A percentile compares a stretch with the other conserved stretches of the same genome.
phyloP scores from a whole-genome alignment of 1,140 invertebrate genomes.

The Stegodyphus mimosarum region DNA sequence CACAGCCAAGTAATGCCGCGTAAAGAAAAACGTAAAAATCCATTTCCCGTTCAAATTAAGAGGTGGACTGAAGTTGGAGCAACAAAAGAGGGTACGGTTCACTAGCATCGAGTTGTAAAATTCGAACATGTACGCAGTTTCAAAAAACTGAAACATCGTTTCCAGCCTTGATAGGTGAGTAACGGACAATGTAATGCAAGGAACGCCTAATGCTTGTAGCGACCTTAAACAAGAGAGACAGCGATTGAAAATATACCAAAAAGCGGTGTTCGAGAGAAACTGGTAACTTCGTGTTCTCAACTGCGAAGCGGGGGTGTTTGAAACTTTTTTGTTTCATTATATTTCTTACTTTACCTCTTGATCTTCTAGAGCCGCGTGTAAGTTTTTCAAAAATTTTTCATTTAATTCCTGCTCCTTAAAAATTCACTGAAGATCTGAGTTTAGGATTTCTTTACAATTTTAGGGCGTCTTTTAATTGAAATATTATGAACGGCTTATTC shows the following conservation, averaged over 20 bases:
- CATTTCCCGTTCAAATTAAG: slow-evolving; percentile 32
- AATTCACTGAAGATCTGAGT: slow-evolving; percentile 8
- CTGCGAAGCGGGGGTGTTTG: slow-evolving; percentile 20
- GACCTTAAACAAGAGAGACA: slow-evolving; percentile 39
- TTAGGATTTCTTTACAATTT: slow-evolving; percentile 22
- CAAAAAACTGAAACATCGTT: slow-evolving; percentile 53
- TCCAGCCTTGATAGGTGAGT: slow-evolving; percentile 48
- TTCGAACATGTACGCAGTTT: slow-evolving; percentile 38
- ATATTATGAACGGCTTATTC: slow-evolving; percentile 13
- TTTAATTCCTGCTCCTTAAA: slow-evolving; percentile 28
- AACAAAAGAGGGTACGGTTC: slow-evolving; percentile 21
- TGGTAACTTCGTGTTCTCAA: slow-evolving; percentile 24
- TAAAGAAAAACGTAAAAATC: slow-evolving; percentile 44
- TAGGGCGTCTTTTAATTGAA: slow-evolving; percentile 49
- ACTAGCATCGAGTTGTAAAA: slow-evolving; percentile 36
- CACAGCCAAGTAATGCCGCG: neutral
- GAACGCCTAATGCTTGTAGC: slow-evolving; percentile 56
- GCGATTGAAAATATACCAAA: slow-evolving; percentile 55
- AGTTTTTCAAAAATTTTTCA: slow-evolving; percentile 33
- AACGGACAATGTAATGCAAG: slow-evolving; percentile 41
- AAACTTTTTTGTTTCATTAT: slow-evolving; percentile 35
- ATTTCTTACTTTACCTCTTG: slow-evolving; percentile 16
- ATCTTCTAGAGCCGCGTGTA: neutral
- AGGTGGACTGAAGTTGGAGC: slow-evolving; percentile 16
- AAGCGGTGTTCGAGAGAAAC: slow-evolving; percentile 26